Conservation (phyloP, 2,888 invertebrate species). For the Erebia aethiops region DNA sequence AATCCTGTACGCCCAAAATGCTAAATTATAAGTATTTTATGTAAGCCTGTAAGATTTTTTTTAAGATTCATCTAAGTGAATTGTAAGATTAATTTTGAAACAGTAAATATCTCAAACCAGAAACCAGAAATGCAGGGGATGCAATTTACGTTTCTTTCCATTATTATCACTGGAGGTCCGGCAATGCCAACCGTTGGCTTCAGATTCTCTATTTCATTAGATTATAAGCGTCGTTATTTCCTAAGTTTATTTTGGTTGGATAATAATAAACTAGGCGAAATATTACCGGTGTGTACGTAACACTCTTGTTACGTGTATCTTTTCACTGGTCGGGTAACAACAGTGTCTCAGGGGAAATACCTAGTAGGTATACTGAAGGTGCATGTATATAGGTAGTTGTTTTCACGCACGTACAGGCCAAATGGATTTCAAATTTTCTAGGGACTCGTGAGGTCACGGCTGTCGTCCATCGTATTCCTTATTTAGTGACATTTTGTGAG, state of each 20-base stretch:
- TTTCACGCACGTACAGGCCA: conserved; percentile 70
- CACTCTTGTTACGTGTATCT: background rate
- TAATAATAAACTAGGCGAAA: conserved; percentile 12
- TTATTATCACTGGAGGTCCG: background rate
- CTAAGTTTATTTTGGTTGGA: background rate
- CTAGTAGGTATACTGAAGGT: conserved; percentile 8
- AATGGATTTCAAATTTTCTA: conserved; percentile 67
- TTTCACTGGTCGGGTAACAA: conserved; percentile 13
- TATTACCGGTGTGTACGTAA: conserved; percentile 3
- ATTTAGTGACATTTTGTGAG: conserved; percentile 46
- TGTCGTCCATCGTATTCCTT: conserved; percentile 53
- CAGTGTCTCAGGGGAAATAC: conserved; percentile 29
- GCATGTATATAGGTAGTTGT: conserved; percentile 55
- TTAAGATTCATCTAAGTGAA: too few species aligned
- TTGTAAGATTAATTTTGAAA: too few species aligned
- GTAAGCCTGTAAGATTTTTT: too few species aligned
- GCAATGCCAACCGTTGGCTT: background rate
- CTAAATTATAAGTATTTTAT: too few species aligned
- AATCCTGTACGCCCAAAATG: too few species aligned
- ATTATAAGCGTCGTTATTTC: background rate
- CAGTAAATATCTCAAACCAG: too few species aligned
- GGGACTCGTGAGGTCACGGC: conserved; percentile 69
- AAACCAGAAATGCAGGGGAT: too few species aligned
- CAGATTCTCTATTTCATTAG: background rate
- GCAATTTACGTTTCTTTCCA: background rate